Base-by-base conservation (phyloP, 2,888 invertebrate genomes). In the Lasioglossum zephyrum region DNA sequence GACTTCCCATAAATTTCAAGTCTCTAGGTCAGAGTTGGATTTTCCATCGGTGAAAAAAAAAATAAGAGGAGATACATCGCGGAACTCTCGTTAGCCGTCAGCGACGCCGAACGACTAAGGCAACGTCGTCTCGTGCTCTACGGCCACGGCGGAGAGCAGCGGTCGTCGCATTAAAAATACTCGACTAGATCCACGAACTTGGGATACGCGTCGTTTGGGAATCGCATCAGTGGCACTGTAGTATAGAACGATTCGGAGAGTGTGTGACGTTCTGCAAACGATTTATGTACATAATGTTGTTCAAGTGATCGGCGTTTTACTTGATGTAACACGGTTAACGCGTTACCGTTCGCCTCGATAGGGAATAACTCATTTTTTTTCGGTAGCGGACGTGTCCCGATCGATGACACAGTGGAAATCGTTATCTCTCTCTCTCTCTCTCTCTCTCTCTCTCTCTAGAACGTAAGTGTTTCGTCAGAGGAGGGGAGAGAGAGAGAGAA, bases 21-120 rank as follows among this genome's bases (percentile, higher is more conserved):
- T 94, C 94, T 95, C 93, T 94, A 94, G 94, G 94, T 94, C 94
- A 94, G 91, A 93, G 86, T 85, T 80, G 87, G 88, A 80, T 75
- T 82, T 77, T 78, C 57, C 73, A 60, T 31, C 73, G 44, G 73
- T 49, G 49, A 22, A 74, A 82, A 31, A 82, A 31, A 31, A 63
- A 44, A 73, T 73, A 26, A 16, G 16, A 49, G 0, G 22, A 39
- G 11, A 69, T 31, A 4, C 1, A 63, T 16, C 16, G 63, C 6
- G 1, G 22, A 31, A 31, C 63, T 4, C 39, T 44, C 31, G 4
- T 60, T 26, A 26, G 66, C 18, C 53, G 53, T 57, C n/a, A 16
- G 31, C 63, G 18, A 60, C 69, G 26, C n/a, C 31, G 63, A n/a
- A 60, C 73, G 47, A 44, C 69, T n/a, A 8, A 11, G 49, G 36